Percentiles rank a stretch among this genome's conserved stretches.
Conservation (phyloP, 2,888 invertebrate genomes). For the Brachypalpus laphriformis region DNA sequence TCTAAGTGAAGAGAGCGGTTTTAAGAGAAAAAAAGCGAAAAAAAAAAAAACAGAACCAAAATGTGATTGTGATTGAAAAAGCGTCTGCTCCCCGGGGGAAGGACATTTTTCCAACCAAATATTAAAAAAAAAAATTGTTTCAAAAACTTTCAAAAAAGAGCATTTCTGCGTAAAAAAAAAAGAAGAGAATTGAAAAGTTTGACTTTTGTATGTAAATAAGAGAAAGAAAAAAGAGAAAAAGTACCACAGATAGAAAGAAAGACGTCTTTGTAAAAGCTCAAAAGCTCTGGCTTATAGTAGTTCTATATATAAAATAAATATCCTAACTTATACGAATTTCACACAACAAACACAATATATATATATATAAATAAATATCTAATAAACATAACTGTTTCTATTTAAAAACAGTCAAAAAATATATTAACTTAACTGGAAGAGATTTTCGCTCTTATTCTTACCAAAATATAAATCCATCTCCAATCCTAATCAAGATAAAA, state of each 20-base stretch:
- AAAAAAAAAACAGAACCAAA: slow-evolving; percentile 72
- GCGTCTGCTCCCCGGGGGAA: slow-evolving; percentile 71
- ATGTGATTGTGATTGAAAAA: slow-evolving; percentile 74
- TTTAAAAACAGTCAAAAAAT: slow-evolving; percentile 29
- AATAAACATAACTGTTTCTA: slow-evolving; percentile 65
- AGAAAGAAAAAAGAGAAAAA: slow-evolving; percentile 28
- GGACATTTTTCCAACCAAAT: slow-evolving; percentile 67
- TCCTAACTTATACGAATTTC: slow-evolving; percentile 68
- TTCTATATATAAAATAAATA: slow-evolving; percentile 56
- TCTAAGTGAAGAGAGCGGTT: slow-evolving; percentile 77
- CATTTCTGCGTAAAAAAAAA: slow-evolving; percentile 57
- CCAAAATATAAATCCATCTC: slow-evolving; percentile 36
- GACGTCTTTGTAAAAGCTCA: slow-evolving; percentile 70
- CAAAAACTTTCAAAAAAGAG: slow-evolving; percentile 49
- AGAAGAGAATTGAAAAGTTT: slow-evolving; percentile 62
- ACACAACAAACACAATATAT: slow-evolving; percentile 58
- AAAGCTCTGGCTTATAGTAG: slow-evolving; percentile 73
- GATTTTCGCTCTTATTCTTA: slow-evolving; percentile 48
- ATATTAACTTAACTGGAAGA: slow-evolving; percentile 42
- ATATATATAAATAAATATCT: slow-evolving; percentile 49
- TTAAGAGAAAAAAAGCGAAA: slow-evolving; percentile 72
- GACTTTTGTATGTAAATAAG: slow-evolving; percentile 72
- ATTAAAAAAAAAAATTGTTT: slow-evolving; percentile 51
- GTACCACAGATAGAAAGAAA: slow-evolving; percentile 42
- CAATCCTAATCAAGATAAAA: background rate